Evolutionary conservation across 2,797 vertebrate species (phyloP), one percentile per base, ranked within the genome.

Genomic region (Acanthopagrus latus): DNA sequence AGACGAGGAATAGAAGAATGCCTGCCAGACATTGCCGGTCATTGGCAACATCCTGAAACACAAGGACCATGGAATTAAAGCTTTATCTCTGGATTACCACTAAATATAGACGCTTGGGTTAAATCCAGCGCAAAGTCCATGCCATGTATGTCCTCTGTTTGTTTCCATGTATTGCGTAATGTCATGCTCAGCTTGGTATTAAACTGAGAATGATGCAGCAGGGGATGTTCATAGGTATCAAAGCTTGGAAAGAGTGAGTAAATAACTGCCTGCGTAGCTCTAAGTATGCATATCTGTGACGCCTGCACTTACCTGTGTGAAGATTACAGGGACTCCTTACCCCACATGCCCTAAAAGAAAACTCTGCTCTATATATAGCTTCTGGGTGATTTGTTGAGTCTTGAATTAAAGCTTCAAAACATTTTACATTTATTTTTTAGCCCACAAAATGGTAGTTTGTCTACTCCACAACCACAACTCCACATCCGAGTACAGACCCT

Each of bases 71-170:
- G 88, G 92, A 91, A 94, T 94, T 94, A 94, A 92, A 91, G 90
- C 86, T 89, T 94, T 93, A 94, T 94, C 94, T 93, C 62, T 87
- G 92, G 94, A 94, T 95, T 95, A 95, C 85, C 71, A 92, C 95
- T 93, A 95, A 95, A 95, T 93, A 95, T 95, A 95, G 94, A 92
- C 23, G 57, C 88, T 91, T 87, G 88, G 88, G 89, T 86, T 90
- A 95, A 94, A 94, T 90, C 93, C 92, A 94, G 87, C 72, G 12
- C 91, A 91, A 91, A 94, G 93, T 90, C 91, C 85, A 86, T 89
- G 88, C 86, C 90, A 85, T 92, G 87, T 85, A 86, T 55, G 82
- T 88, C 87, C 86, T 81, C 87, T 81, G 85, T 83, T 87, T 86
- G 85, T 90, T 92, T 90, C 92, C 82, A 83, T 68, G 74, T 74